Evolutionary conservation across 2,888 invertebrate species (phyloP).

Genomic region (Corythucha ciliata): DNA sequence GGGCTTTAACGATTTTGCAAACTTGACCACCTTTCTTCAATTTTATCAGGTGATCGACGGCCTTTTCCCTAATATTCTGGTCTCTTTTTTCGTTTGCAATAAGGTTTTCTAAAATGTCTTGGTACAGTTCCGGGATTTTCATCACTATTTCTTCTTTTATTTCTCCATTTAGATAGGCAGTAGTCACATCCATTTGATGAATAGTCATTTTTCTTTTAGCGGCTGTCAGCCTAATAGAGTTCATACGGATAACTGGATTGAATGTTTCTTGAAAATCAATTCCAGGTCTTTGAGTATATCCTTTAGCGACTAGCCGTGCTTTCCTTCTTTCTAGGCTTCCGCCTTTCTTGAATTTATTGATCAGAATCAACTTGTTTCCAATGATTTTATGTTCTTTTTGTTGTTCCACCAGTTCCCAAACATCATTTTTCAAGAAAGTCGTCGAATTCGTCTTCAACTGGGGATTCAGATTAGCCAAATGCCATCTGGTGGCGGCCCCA

Average conservation of each 20-base stretch:
- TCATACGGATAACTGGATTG: background rate
- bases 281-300: conserved; percentile 5
- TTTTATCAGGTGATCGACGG: background rate
- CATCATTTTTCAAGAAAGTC: no score
- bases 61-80: background rate
- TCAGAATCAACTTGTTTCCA: background rate
- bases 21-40: background rate
- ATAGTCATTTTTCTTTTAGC: background rate
- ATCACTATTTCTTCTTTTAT: conserved; percentile 1
- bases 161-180: conserved; percentile 6
- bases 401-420: no score
- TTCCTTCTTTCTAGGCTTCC: background rate
- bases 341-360: conserved; percentile 9
- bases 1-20: background rate
- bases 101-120: conserved; percentile 4
- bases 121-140: background rate
- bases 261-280: conserved; percentile 8
- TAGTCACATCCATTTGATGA: conserved; percentile 3
- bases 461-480: no score
- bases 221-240: background rate
- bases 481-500: no score
- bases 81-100: background rate
- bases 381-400: background rate
- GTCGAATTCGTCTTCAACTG: no score
- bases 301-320: conserved; percentile 9